These are phyloP conservation scores for Aethes cnicana DNA, from an alignment of 2,888 invertebrate genomes.

Conservation along the genomic window DNA sequence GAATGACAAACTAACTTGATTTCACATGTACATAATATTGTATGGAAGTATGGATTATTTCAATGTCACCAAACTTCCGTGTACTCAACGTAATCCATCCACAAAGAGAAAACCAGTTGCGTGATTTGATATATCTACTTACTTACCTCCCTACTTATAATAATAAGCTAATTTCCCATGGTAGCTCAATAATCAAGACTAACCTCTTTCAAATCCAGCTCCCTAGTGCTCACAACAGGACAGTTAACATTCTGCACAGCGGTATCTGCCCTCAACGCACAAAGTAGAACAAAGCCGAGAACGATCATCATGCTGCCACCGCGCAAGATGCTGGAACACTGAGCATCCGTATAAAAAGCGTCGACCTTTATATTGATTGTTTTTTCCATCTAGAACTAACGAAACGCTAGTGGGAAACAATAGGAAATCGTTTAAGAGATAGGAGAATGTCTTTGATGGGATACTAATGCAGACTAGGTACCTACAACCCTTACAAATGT, in stretches of 20 bases:
- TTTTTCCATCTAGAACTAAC: constrained; percentile 47
- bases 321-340: constrained; percentile 48
- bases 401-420: constrained; percentile 24
- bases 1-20: no score
- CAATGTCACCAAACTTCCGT: no score
- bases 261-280: constrained; percentile 48
- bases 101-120: no score
- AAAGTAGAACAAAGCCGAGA: constrained; percentile 45
- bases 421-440: constrained; percentile 8
- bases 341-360: constrained; percentile 50
- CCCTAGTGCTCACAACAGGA: constrained; percentile 57
- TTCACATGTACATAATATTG: no score
- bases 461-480: no score
- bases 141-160: no score
- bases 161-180: no score
- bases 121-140: no score
- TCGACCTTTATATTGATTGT: constrained; percentile 50
- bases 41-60: no score
- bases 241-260: constrained; percentile 60
- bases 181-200: constrained; percentile 40
- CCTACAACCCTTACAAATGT: no score
- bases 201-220: constrained; percentile 72
- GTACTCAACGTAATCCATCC: no score
- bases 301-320: constrained; percentile 50
- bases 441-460: no score